Conservation (phyloP, 2,113 vertebrate species). For the Bos indicus region DNA sequence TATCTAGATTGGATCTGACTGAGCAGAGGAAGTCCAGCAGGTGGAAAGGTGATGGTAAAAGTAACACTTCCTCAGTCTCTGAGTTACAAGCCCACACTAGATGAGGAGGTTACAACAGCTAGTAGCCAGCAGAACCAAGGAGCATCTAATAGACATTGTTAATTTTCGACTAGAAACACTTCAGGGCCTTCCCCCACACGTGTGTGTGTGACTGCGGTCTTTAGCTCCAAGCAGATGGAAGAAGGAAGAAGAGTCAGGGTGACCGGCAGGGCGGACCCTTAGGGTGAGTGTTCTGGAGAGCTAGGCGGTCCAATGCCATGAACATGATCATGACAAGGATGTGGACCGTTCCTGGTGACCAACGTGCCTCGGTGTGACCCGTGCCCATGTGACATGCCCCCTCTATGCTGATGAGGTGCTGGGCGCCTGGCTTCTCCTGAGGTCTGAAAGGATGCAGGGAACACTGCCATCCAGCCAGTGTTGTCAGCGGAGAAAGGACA, state of each 20-base stretch:
- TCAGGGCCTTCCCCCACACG: neutral
- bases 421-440: neutral
- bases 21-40: neutral
- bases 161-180: neutral
- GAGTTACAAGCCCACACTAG: neutral
- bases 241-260: neutral
- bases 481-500: neutral
- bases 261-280: neutral
- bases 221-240: neutral
- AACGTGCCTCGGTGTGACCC: neutral
- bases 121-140: neutral
- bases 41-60: neutral
- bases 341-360: neutral
- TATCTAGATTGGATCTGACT: neutral
- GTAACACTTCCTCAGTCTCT: neutral
- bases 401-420: neutral
- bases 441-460: fast-evolving
- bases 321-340: neutral
- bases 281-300: neutral
- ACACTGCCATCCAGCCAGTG: fast-evolving
- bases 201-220: neutral
- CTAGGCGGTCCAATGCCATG: fast-evolving
- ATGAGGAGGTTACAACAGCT: neutral
- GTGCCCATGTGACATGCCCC: fast-evolving
- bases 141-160: neutral